Evolutionary conservation across 2,113 vertebrate species (phyloP), one percentile per base, ranked within the genome.

Genomic region (Atherinomorus stipes): DNA sequence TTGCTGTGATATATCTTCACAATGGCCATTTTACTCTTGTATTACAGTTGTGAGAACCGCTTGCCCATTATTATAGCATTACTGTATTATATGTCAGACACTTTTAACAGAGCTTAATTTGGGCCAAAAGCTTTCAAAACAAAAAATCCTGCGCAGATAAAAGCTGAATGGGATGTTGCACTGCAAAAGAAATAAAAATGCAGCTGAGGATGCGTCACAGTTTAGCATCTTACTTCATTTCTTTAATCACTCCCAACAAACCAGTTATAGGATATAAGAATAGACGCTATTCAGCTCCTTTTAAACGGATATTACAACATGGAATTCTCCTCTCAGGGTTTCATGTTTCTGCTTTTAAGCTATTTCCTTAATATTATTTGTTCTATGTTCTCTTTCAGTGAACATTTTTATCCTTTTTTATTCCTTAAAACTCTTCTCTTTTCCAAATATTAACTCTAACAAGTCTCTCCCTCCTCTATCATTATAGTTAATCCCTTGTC

Each of bases 191-290:
- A 34, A 34, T 44, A 38, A 59, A 51, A 37, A 10, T 7, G 58
- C 68, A 44, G 49, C 64, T 31, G 25, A 63, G 38, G 26, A 31
- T 60, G 16, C 23, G 61, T 57, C 7, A 40, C 12, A 63, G 19
- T 73, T 6, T 56, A 11, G 50, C 51, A 60, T 15, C 1, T 31
- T 61, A 19, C 21, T 64, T 23, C 2, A 65, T 53, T 42, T 65
- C 51, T n/a, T 52, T 16, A 45, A 50, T 56, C 22, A 74, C 40
- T n/a, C 10, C 67, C 40, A 11, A 31, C 68, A 38, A 70, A 49
- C 71, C 47, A 69, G 54, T 70, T 6, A 26, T 45, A 40, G 23
- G 70, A 68, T 18, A 50, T 44, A 73, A 12, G 65, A 70, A 71
- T 71, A 0, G 81, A 71, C 71, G 11, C 45, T 57, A 28, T 31